Evolutionary conservation across 2,888 invertebrate genomes (phyloP).

Genomic region (Endomychus coccineus): DNA sequence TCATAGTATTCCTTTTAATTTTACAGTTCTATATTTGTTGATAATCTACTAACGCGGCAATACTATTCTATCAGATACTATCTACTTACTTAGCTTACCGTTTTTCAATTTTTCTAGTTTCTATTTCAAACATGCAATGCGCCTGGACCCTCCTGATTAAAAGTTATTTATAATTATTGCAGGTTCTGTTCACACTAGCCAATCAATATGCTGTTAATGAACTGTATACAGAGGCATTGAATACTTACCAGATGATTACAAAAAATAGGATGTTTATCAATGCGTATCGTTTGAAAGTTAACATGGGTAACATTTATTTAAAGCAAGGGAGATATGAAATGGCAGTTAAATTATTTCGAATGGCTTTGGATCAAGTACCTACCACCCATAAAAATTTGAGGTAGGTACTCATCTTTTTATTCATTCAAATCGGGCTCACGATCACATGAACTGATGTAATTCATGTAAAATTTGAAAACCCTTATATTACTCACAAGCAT

Average conservation of each 20-base stretch:
- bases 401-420: constrained; percentile 37
- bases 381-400: constrained; percentile 88
- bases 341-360: constrained; percentile 95
- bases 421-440: no score
- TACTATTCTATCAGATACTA: no score
- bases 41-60: no score
- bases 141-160: no score
- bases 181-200: constrained; percentile 94
- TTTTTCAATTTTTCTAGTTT: no score
- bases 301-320: constrained; percentile 97
- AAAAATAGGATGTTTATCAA: constrained; percentile 91
- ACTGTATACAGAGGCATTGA: constrained; percentile 91
- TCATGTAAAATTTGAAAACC: no score
- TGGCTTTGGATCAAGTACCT: constrained; percentile 96
- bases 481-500: no score
- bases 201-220: constrained; percentile 91
- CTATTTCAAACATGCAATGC: no score
- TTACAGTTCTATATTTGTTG: no score
- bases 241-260: constrained; percentile 90
- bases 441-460: no score
- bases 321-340: constrained; percentile 89
- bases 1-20: no score
- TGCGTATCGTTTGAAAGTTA: constrained; percentile 87
- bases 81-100: no score
- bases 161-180: constrained; percentile 27